A percentile compares a stretch with the other conserved stretches of the same genome.
Evolutionary conservation across 2,797 vertebrate species (phyloP).

Genomic region (Prunella strophiata): DNA sequence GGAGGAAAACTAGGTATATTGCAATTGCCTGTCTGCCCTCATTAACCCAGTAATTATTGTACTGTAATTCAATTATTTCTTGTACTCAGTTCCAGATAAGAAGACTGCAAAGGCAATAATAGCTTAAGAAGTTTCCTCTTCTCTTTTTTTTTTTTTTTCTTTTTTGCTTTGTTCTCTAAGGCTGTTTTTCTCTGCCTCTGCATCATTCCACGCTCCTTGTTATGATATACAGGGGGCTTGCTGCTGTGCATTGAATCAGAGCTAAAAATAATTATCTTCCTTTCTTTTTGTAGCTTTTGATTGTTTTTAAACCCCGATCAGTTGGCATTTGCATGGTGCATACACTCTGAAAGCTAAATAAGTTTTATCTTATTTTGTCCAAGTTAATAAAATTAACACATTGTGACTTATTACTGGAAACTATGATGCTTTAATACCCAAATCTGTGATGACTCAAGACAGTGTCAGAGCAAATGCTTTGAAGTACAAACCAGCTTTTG

Average conservation of each 20-base stretch:
- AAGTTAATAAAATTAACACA: neutral
- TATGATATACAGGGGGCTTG: neutral
- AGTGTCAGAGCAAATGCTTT: neutral
- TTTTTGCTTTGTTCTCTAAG: neutral
- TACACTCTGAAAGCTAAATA: neutral
- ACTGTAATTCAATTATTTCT: conserved; percentile 37
- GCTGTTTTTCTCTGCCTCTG: neutral
- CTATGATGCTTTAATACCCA: neutral
- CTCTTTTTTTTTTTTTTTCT: neutral
- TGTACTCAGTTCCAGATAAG: neutral
- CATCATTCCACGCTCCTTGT: neutral
- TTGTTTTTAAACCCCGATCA: neutral
- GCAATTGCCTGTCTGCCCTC: neutral
- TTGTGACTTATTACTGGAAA: neutral
- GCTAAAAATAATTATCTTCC: conserved; percentile 14
- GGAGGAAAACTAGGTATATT: neutral
- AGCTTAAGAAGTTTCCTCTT: neutral
- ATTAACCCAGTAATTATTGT: conserved; percentile 12
- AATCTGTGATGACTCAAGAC: neutral
- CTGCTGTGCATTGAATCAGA: neutral
- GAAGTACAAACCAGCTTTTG: neutral
- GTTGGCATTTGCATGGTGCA: neutral
- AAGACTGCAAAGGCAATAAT: neutral
- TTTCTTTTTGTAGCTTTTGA: neutral
- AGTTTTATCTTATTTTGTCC: neutral